Evolutionary conservation across 2,113 vertebrate species (phyloP), one percentile per base, ranked within the genome.

Genomic region (Dasypus novemcinctus): DNA sequence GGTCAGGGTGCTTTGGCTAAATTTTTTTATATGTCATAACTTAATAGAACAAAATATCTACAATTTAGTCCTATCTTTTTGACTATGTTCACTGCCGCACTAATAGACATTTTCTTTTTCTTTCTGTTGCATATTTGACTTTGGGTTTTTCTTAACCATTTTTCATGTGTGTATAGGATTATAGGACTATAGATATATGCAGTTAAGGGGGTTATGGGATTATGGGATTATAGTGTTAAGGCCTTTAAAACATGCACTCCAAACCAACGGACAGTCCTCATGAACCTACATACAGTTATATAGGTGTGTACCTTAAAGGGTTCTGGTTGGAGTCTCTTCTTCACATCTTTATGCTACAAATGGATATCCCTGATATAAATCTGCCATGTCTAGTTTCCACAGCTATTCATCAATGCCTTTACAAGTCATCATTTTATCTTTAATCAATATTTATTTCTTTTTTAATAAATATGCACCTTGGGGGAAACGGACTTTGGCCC

Each of bases 351-450:
- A 8, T 4, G 2, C 41, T 21, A 2, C 0, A 17, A 15, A n/a
- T 11, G 1, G 2, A 1, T 1, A 15, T 63, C 63, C 52, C 80
- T 12, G 1, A 0, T 1, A 10, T 11, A 15, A 2, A 9, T 4
- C 5, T 14, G 7, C 71, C 5, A 2, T 5, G 18, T n/a, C 61
- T 31, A 11, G 23, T 27, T 7, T 36, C 17, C 27, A 29, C 31
- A 46, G 11, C 21, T 38, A 4, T 41, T 69, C 4, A 5, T 18
- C 10, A 0, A 29, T 4, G 57, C 72, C 33, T 49, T 43, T 12
- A 3, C 14, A 36, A 38, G 12, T 10, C 31, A 20, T 4, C 1
- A 0, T n/a, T 31, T 15, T 38, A 23, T 18, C 59, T 38, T 27
- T 52, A 49, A 49, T 49, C 46, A 49, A 49, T 11, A 49, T 49